These are phyloP conservation scores for Mustelus asterias DNA, from an alignment of 2,113 vertebrate genomes.

Conservation along the genomic window DNA sequence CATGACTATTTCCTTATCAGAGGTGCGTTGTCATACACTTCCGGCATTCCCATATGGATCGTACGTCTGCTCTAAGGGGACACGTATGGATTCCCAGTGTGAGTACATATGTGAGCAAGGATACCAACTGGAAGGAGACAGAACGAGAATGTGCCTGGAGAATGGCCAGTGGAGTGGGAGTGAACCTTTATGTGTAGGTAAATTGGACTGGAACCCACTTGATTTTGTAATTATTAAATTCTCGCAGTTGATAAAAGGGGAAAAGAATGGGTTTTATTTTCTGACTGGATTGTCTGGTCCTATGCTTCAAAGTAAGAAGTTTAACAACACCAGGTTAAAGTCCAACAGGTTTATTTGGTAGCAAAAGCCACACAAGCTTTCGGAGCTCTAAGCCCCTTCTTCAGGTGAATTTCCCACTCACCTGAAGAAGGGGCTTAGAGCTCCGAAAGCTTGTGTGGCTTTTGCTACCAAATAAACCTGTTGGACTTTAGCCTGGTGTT, in stretches of 20 bases:
- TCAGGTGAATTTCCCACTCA: no score
- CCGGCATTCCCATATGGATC: conserved; percentile 68
- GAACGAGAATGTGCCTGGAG: conserved; percentile 72
- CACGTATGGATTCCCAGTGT: conserved; percentile 80
- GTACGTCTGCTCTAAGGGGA: conserved; percentile 71
- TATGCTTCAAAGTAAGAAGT: not conserved
- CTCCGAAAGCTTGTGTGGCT: no score
- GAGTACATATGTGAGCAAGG: conserved; percentile 75
- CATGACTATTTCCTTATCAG: conserved; percentile 50
- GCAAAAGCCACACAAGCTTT: no score
- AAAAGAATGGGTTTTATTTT: not conserved
- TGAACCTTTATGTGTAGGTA: conserved; percentile 84
- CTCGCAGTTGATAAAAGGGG: not conserved
- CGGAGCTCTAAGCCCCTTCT: no score
- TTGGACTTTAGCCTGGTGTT: no score
- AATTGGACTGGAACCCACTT: conserved; percentile 43
- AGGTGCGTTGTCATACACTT: conserved; percentile 71
- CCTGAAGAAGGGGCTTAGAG: no score
- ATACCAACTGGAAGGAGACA: conserved; percentile 76
- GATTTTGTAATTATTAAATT: not conserved
- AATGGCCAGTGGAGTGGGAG: conserved; percentile 73
- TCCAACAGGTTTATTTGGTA: no score
- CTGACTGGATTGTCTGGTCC: not conserved
- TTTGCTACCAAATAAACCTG: no score
- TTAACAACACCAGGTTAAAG: no score